A percentile compares a stretch with the other conserved stretches of the same genome.
Conservation (phyloP, 2,113 vertebrate genomes). For the Calonectris borealis region DNA sequence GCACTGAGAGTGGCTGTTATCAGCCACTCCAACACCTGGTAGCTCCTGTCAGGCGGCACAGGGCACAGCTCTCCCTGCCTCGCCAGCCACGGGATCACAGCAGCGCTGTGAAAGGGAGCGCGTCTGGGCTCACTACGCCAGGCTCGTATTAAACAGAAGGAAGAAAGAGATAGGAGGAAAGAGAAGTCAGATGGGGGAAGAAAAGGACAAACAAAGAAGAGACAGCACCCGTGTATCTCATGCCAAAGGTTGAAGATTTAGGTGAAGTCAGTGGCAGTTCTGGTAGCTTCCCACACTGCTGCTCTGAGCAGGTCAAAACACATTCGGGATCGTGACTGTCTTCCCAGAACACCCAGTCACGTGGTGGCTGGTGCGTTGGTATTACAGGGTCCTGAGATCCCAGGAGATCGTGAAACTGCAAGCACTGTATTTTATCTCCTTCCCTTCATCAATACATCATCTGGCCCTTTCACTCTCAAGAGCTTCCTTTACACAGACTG, state of each 20-base stretch:
- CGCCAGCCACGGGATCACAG: not conserved
- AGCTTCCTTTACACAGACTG: not conserved
- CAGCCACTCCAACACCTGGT: not conserved
- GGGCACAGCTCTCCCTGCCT: not conserved
- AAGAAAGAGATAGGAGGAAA: not conserved
- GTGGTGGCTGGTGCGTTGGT: not conserved
- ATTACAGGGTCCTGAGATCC: not conserved
- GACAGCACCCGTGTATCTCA: not conserved
- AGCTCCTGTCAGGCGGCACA: not conserved
- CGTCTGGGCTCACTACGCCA: not conserved
- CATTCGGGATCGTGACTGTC: not conserved
- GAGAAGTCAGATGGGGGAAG: not conserved
- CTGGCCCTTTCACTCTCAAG: not conserved
- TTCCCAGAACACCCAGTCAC: not conserved
- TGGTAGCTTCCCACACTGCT: not conserved
- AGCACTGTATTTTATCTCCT: not conserved
- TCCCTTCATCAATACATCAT: not conserved
- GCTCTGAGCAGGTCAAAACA: not conserved
- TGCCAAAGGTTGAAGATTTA: not conserved
- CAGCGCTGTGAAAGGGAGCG: not conserved
- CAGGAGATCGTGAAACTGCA: not conserved
- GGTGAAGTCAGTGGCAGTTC: not conserved
- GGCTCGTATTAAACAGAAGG: not conserved
- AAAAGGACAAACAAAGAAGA: not conserved
- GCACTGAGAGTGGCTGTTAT: not conserved